phyloP scores from a whole-genome alignment of 2,113 vertebrate species.

The Hystrix brachyura region DNA sequence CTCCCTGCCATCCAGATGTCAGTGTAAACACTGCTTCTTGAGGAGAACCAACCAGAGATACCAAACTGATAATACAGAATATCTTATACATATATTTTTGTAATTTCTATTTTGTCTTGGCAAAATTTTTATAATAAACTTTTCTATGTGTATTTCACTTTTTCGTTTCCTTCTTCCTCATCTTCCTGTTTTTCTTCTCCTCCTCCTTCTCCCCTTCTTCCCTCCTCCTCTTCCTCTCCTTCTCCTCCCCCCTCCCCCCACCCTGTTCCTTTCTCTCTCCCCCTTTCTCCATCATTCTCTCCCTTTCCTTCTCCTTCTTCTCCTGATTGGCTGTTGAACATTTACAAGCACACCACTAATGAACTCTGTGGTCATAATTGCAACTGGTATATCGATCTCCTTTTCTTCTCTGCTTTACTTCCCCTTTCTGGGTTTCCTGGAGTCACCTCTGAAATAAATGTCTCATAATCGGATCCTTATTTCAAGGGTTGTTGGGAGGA shows the following conservation, averaged over 20 bases:
- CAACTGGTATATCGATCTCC: background rate
- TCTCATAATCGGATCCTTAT: background rate
- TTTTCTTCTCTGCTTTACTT: background rate
- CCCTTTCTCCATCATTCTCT: background rate
- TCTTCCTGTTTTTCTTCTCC: too few relatives aligned
- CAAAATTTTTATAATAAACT: background rate
- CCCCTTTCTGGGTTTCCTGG: background rate
- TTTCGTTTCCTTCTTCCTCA: background rate
- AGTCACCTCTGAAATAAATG: background rate
- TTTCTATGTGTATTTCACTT: background rate
- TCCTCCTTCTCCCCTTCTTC: background rate
- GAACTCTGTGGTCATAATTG: background rate
- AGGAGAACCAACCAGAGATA: background rate
- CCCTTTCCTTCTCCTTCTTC: background rate
- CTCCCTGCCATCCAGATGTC: background rate
- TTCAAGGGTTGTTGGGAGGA: background rate
- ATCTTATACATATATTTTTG: background rate
- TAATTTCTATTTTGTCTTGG: background rate
- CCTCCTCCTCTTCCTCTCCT: background rate
- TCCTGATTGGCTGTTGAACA: background rate
- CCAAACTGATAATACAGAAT: background rate
- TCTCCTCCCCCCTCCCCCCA: accelerated
- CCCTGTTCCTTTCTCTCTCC: background rate
- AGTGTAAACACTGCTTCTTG: background rate
- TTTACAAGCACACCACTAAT: background rate